Conservation (phyloP, 2,113 vertebrate genomes). For the Larimichthys polyactis region DNA sequence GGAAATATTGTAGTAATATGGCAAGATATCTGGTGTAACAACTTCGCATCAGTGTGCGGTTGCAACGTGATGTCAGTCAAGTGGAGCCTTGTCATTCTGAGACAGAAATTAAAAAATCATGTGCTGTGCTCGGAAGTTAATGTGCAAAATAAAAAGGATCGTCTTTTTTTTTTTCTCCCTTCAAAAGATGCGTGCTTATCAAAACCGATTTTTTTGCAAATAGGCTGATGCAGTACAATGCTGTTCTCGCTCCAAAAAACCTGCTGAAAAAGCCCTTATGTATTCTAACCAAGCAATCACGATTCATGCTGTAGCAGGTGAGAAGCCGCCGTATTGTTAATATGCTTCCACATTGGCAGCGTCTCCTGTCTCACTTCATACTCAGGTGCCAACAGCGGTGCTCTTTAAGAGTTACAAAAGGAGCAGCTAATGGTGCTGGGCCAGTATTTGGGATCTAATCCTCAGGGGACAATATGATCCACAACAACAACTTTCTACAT, state of each 20-base stretch:
- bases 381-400: slow-evolving; percentile 56
- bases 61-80: slow-evolving; percentile 7
- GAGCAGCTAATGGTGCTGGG: slow-evolving; percentile 63
- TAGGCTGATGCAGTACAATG: slow-evolving; percentile 69
- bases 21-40: slow-evolving; percentile 18
- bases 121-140: slow-evolving; percentile 53
- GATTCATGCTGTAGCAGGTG: slow-evolving; percentile 51
- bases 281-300: slow-evolving; percentile 59
- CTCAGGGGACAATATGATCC: slow-evolving; percentile 63
- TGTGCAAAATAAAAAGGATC: slow-evolving; percentile 47
- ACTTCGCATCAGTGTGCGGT: neutral
- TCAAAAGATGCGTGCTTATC: slow-evolving; percentile 69
- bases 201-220: slow-evolving; percentile 71
- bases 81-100: slow-evolving; percentile 39
- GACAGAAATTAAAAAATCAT: slow-evolving; percentile 43
- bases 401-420: slow-evolving; percentile 73
- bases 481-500: slow-evolving; percentile 68
- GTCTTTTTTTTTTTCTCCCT: slow-evolving; percentile 31
- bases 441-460: slow-evolving; percentile 72
- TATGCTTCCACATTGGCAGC: slow-evolving; percentile 52
- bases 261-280: slow-evolving; percentile 70
- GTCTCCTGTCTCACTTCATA: slow-evolving; percentile 50
- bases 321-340: slow-evolving; percentile 55
- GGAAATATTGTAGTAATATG: neutral
- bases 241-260: slow-evolving; percentile 68